These are phyloP conservation scores for Spermophilus dauricus DNA, from an alignment of 2,113 vertebrate species.

Conservation along the genomic window DNA sequence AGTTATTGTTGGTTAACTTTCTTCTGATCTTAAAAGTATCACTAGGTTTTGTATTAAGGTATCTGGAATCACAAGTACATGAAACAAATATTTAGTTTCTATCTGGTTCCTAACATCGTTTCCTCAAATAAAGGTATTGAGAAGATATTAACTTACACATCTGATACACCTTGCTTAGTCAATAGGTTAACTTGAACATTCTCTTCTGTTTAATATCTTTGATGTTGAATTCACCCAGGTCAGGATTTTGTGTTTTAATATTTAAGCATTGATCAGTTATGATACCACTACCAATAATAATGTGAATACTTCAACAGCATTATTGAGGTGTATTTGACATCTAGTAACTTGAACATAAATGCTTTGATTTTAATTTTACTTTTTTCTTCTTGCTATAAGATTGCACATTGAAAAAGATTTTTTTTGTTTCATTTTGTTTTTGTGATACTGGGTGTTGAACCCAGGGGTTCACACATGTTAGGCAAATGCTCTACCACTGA, in stretches of 20 bases:
- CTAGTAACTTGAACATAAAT: conserved; percentile 12
- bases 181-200: neutral
- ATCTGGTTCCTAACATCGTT: neutral
- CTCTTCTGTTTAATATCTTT: conserved; percentile 27
- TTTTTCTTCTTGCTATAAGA: conserved; percentile 32
- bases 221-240: neutral
- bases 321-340: neutral
- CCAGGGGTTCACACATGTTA: too few species aligned
- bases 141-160: neutral
- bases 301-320: neutral
- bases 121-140: neutral
- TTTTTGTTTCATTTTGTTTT: neutral
- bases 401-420: neutral
- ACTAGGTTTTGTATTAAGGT: neutral
- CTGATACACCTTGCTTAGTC: neutral
- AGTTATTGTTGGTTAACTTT: conserved; percentile 1
- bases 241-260: neutral
- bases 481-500: too few species aligned
- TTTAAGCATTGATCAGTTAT: conserved; percentile 4
- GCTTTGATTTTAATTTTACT: conserved; percentile 10
- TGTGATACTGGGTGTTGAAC: neutral
- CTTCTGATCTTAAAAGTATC: conserved; percentile 18
- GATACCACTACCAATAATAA: neutral
- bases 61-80: neutral
- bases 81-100: conserved; percentile 24